phyloP scores from a whole-genome alignment of 2,113 vertebrate species.

The Rhodinocichla rosea region DNA sequence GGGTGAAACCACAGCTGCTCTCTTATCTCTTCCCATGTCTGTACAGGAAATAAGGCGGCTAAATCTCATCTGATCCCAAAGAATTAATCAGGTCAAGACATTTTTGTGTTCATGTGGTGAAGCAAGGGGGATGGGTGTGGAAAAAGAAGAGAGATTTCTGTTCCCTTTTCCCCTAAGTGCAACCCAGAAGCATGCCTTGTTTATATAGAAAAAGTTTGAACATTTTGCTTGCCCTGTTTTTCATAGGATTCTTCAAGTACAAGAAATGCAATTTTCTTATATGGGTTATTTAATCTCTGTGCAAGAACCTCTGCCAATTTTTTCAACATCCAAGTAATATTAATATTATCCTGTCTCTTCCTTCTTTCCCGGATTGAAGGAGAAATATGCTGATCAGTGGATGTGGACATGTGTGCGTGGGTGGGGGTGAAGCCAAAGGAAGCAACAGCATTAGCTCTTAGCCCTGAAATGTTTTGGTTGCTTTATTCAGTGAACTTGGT shows the following conservation, averaged over 20 bases:
- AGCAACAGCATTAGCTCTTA: neutral
- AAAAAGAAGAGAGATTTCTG: neutral
- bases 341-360: neutral
- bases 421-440: conserved; percentile 27
- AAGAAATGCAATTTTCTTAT: neutral
- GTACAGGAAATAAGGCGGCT: conserved; percentile 46
- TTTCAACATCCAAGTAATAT: conserved; percentile 20
- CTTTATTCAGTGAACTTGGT: neutral
- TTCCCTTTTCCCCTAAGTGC: neutral
- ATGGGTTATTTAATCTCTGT: neutral
- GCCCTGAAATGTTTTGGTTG: neutral
- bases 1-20: conserved; percentile 15
- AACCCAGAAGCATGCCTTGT: neutral
- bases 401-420: neutral
- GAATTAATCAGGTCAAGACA: conserved; percentile 26
- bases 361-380: neutral
- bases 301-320: neutral
- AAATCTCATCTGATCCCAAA: conserved; percentile 24
- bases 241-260: neutral
- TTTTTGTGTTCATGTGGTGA: neutral
- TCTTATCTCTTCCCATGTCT: conserved; percentile 48
- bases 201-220: conserved; percentile 29
- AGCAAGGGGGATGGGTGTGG: neutral
- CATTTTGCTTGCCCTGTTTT: neutral
- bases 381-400: conserved; percentile 19